Evolutionary conservation across 2,113 vertebrate species (phyloP).

Genomic region (Steatornis caripensis): DNA sequence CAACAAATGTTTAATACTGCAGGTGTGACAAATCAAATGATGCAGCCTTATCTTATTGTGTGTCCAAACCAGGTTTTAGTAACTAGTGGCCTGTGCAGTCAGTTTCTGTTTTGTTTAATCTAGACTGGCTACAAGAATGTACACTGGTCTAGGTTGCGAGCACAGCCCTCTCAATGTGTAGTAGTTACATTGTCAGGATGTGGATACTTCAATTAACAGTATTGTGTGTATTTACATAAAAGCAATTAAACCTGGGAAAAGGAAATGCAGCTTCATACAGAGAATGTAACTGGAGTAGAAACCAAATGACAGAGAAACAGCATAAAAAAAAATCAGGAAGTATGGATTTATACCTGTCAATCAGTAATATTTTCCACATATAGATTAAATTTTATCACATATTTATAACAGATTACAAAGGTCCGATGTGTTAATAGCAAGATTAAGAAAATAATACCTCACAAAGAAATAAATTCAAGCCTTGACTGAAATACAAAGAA

Average conservation of each 20-base stretch:
- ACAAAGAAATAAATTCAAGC: not conserved
- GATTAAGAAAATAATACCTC: not conserved
- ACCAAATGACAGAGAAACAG: constrained; percentile 36
- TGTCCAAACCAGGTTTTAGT: not conserved
- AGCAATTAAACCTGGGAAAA: constrained; percentile 54
- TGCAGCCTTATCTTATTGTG: not conserved
- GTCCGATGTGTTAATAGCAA: not conserved
- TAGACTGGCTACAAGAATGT: not conserved
- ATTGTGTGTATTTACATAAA: too few species aligned
- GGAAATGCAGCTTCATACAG: constrained; percentile 11
- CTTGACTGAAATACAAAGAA: not conserved
- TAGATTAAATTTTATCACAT: not conserved
- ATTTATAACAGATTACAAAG: not conserved
- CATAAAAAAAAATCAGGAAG: not conserved
- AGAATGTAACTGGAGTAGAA: constrained; percentile 46
- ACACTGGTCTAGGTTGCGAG: not conserved
- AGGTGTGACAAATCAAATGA: not conserved
- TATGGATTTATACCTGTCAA: constrained; percentile 6
- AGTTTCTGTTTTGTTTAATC: not conserved
- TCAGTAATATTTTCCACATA: not conserved
- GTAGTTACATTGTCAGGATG: constrained; percentile 25
- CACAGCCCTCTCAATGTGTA: not conserved
- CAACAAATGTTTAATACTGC: not conserved
- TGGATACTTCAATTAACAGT: too few species aligned
- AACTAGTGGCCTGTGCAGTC: not conserved